phyloP scores from a whole-genome alignment of 1,140 invertebrate species.

The Saxidomus purpurata region DNA sequence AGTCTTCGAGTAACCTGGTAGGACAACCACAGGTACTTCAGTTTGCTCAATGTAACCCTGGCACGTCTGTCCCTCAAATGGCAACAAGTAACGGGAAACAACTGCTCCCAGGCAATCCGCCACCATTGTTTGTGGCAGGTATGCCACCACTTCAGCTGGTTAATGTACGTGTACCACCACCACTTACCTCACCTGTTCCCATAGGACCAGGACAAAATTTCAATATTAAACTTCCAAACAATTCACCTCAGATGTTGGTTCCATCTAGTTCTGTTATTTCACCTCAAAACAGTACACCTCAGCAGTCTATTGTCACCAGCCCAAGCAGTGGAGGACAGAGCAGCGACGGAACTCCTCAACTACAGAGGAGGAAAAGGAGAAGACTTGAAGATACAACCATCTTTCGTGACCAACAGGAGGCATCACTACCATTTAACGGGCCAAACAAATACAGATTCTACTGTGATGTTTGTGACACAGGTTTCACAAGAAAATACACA shows the following conservation, averaged over 20 bases:
- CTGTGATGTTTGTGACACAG: conserved; percentile 63
- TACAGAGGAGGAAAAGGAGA: conserved; percentile 33
- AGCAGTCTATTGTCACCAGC: background rate
- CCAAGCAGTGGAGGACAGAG: background rate
- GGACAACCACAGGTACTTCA: conserved; percentile 54
- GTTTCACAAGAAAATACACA: conserved; percentile 60
- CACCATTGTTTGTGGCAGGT: conserved; percentile 21
- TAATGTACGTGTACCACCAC: conserved; percentile 2
- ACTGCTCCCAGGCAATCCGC: background rate
- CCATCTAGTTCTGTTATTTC: background rate
- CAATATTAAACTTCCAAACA: background rate
- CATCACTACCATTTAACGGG: conserved; percentile 60
- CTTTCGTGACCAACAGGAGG: conserved; percentile 58
- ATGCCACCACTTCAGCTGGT: conserved; percentile 6
- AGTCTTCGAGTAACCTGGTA: background rate
- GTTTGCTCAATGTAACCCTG: conserved; percentile 11
- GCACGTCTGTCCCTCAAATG: background rate
- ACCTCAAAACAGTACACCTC: background rate
- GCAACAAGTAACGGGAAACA: background rate
- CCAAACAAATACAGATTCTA: conserved; percentile 64
- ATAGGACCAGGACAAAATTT: background rate
- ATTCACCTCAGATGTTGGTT: background rate
- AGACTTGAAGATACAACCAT: conserved; percentile 50
- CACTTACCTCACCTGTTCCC: background rate
- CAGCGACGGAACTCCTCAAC: background rate